Conservation (phyloP, 2,888 invertebrate genomes). For the Lutraria lutraria region DNA sequence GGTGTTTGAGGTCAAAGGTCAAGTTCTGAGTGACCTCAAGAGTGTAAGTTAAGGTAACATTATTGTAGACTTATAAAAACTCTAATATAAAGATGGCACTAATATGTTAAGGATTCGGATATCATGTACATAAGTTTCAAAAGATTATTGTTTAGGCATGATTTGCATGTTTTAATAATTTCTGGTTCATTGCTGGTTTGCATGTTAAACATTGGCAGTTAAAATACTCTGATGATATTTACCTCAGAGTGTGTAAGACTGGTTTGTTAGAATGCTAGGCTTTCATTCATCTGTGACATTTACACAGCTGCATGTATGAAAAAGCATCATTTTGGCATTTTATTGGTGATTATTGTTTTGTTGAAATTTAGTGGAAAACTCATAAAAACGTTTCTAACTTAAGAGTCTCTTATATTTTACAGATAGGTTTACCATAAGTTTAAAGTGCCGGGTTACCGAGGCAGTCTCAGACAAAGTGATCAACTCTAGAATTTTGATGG, state of each 20-base stretch:
- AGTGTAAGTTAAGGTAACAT: too few relatives aligned
- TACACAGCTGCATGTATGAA: constrained; percentile 17
- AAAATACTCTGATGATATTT: too few relatives aligned
- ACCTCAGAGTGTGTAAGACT: neutral
- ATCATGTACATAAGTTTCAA: too few relatives aligned
- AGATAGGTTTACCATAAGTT: constrained; percentile 38
- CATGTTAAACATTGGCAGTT: too few relatives aligned
- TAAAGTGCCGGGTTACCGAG: constrained; percentile 28
- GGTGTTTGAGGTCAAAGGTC: too few relatives aligned
- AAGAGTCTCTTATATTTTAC: constrained; percentile 28
- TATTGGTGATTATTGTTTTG: constrained; percentile 27
- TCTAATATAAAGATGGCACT: too few relatives aligned
- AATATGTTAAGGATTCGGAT: too few relatives aligned
- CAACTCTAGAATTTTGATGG: constrained; percentile 34
- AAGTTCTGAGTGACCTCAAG: too few relatives aligned
- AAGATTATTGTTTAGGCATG: too few relatives aligned
- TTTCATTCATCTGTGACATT: constrained; percentile 9
- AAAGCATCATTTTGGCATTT: constrained; percentile 17
- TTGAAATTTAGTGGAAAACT: constrained; percentile 30
- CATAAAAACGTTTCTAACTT: neutral
- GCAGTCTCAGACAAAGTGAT: constrained; percentile 34
- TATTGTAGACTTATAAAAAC: too few relatives aligned
- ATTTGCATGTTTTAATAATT: too few relatives aligned
- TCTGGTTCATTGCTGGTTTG: too few relatives aligned
- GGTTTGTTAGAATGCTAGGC: neutral